Conservation (phyloP, 2,797 vertebrate species). For the Amphiprion clarkii region DNA sequence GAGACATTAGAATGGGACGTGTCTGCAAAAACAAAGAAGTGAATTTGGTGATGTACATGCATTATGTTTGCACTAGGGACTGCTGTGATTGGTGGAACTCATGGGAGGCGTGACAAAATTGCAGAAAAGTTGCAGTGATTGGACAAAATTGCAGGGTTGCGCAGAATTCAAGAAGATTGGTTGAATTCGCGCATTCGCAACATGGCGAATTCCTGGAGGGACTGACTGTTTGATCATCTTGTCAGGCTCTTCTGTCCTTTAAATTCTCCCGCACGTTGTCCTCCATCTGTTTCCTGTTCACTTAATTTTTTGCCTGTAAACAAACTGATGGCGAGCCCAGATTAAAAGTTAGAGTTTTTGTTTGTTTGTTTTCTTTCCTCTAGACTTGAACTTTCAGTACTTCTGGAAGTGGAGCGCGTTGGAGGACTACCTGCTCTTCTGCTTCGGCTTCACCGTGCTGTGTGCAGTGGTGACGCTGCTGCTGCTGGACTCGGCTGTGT, state of each 20-base stretch:
- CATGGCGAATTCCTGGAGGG: too few relatives aligned
- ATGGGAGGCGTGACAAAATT: too few relatives aligned
- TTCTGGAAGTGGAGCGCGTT: slow-evolving; percentile 89
- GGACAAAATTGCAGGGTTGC: too few relatives aligned
- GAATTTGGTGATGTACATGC: too few relatives aligned
- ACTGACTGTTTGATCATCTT: slow-evolving; percentile 3
- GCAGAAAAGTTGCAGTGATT: too few relatives aligned
- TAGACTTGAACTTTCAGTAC: slow-evolving; percentile 84
- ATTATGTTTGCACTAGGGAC: too few relatives aligned
- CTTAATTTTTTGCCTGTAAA: neutral
- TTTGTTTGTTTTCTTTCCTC: neutral
- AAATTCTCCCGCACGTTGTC: neutral
- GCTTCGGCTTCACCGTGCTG: slow-evolving; percentile 82
- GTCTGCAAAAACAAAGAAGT: too few relatives aligned
- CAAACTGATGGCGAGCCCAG: neutral
- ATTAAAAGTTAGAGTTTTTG: neutral
- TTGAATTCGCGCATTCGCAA: too few relatives aligned
- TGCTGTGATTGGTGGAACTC: too few relatives aligned
- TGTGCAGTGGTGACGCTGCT: slow-evolving; percentile 83
- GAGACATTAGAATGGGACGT: too few relatives aligned
- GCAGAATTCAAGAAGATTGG: too few relatives aligned
- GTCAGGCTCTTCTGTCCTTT: slow-evolving; percentile 6
- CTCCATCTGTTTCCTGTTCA: neutral
- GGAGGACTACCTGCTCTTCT: slow-evolving; percentile 88
- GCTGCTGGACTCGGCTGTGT: slow-evolving; percentile 84